Percentiles rank a stretch among this genome's conserved stretches.
These are phyloP conservation scores for Rhinolophus ferrumequinum DNA, from an alignment of 2,113 vertebrate species.

Conservation along the genomic window DNA sequence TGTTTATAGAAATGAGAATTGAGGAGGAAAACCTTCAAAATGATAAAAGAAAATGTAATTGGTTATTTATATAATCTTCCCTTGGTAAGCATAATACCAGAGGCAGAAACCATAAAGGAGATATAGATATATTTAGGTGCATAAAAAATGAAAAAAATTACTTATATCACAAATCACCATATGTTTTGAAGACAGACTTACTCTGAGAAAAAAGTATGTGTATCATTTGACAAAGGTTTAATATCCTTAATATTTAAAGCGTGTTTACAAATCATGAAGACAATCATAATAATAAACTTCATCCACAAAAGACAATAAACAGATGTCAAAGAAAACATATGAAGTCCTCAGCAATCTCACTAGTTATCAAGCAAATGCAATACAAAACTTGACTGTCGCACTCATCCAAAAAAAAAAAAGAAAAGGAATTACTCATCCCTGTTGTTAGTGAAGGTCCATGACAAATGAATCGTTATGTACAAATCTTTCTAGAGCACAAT, in stretches of 20 bases:
- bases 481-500: not conserved
- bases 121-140: not conserved
- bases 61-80: not conserved
- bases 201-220: not conserved
- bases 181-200: not conserved
- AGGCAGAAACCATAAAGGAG: not conserved
- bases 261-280: not conserved
- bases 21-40: not conserved
- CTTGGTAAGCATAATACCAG: not conserved
- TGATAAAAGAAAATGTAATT: not conserved
- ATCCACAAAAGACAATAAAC: not conserved
- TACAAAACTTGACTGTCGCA: not conserved
- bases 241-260: conserved; percentile 40
- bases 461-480: not conserved
- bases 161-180: not conserved
- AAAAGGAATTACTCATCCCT: not conserved
- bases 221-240: conserved; percentile 26
- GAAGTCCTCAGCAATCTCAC: not conserved
- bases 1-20: not conserved
- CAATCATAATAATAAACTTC: conserved; percentile 11
- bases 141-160: conserved; percentile 11
- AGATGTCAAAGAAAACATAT: not conserved
- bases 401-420: not conserved
- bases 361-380: not conserved
- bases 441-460: not conserved